Evolutionary conservation across 2,113 vertebrate genomes (phyloP).

Genomic region (Sus scrofa): DNA sequence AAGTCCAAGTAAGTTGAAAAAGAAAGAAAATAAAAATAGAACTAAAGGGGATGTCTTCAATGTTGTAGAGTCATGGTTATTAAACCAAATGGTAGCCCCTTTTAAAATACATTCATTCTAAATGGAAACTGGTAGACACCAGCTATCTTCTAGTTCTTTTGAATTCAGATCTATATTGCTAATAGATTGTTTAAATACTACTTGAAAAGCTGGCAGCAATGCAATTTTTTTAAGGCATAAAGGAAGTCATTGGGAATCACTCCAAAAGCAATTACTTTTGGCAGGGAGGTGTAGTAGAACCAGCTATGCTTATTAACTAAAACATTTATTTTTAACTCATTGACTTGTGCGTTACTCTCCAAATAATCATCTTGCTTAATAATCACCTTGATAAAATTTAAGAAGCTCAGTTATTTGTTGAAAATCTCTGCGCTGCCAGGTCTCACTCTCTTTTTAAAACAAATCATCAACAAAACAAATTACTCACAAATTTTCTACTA

Average conservation of each 20-base stretch:
- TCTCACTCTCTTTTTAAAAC: background rate
- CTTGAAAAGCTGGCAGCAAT: constrained; percentile 52
- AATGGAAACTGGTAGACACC: background rate
- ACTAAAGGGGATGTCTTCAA: background rate
- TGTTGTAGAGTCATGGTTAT: background rate
- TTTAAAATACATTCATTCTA: background rate
- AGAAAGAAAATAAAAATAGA: background rate
- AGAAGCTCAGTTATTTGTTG: constrained; percentile 59
- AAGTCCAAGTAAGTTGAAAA: background rate
- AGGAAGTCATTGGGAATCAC: constrained; percentile 60
- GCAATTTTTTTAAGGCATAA: constrained; percentile 59
- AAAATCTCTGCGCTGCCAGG: background rate
- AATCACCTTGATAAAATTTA: constrained; percentile 66
- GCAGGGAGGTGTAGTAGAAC: background rate
- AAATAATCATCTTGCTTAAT: constrained; percentile 68
- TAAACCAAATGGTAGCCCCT: background rate
- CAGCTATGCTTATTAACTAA: constrained; percentile 75
- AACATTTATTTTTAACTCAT: constrained; percentile 80
- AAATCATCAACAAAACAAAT: background rate
- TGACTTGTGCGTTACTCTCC: constrained; percentile 71
- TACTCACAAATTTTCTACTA: background rate
- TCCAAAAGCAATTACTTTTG: constrained; percentile 74
- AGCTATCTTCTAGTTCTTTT: background rate
- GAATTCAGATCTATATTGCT: constrained; percentile 9
- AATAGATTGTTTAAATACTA: constrained; percentile 56